Evolutionary conservation across 1,140 invertebrate genomes (phyloP).

Genomic region (Coptotermes formosanus): DNA sequence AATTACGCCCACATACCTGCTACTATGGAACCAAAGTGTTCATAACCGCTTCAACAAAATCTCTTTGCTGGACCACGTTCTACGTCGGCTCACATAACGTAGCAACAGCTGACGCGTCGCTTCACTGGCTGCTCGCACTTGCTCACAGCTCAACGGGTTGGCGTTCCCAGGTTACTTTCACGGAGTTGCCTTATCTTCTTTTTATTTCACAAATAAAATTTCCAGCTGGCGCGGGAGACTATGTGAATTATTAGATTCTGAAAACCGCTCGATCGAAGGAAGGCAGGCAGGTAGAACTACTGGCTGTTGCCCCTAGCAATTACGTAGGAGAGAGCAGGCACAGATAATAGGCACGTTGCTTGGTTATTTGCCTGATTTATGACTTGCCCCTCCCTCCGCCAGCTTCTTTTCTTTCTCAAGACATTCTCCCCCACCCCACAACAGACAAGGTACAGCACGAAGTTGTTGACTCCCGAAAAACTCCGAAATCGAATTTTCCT

Average conservation of each 20-base stretch:
- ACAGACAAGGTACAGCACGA: background rate
- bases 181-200: background rate
- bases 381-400: background rate
- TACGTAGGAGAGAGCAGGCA: background rate
- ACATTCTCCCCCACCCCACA: too few relatives aligned
- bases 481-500: background rate
- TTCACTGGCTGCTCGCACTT: background rate
- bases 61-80: too few relatives aligned
- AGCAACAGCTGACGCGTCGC: too few relatives aligned
- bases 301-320: conserved; percentile 13
- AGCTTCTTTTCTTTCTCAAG: background rate
- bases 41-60: too few relatives aligned
- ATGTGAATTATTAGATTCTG: conserved; percentile 17
- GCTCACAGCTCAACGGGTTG: background rate
- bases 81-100: too few relatives aligned
- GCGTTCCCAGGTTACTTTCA: background rate
- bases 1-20: too few relatives aligned
- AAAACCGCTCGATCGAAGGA: conserved; percentile 9
- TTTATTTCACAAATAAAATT: background rate
- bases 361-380: conserved; percentile 19
- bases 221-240: background rate
- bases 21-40: too few relatives aligned
- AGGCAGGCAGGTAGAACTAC: conserved; percentile 13
- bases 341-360: background rate
- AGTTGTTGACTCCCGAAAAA: background rate